Evolutionary conservation across 2,797 vertebrate species (phyloP), one percentile per base, ranked within the genome.

Genomic region (Melanogrammus aeglefinus): DNA sequence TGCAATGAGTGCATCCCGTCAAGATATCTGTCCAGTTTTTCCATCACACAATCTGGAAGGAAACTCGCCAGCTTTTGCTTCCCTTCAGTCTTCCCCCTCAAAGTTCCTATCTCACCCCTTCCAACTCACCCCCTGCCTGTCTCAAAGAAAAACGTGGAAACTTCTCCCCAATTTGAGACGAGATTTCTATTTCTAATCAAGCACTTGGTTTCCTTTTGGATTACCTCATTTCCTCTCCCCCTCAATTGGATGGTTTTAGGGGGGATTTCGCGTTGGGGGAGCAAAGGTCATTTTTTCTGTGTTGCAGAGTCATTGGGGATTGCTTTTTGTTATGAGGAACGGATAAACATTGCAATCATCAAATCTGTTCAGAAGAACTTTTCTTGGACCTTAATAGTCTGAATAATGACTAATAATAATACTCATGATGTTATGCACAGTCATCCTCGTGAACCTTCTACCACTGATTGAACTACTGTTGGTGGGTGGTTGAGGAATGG

Each of bases 181-280:
- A 94, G 94, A 94, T 94, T 95, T 94, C 90, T 95, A 94, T 94
- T 95, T 95, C 93, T 95, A 95, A 95, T 95, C 95, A 95, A 93
- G 91, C 91, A 91, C 94, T 94, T 87, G 86, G 91, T 94, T 95
- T 95, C 93, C 92, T 93, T 92, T 94, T 92, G 91, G 92, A 89
- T 95, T 91, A 95, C 92, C 93, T 95, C 87, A 95, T 94, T 94
- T 94, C 93, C 91, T 57, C 51, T 14, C 51, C 51, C 51, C 18
- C 93, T 94, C 91, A 94, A 92, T 93, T 93, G 93, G 87, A 89
- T 90, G 92, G 89, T 93, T 94, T 93, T 91, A 93, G 93, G 92
- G 93, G 94, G 93, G 93, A 94, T 94, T 95, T 94, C 88, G 91
- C 92, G 94, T 95, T 91, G 94, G 88, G 91, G 85, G n/a, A 92